phyloP scores from a whole-genome alignment of 2,888 invertebrate genomes.

The Tinea semifulvella region DNA sequence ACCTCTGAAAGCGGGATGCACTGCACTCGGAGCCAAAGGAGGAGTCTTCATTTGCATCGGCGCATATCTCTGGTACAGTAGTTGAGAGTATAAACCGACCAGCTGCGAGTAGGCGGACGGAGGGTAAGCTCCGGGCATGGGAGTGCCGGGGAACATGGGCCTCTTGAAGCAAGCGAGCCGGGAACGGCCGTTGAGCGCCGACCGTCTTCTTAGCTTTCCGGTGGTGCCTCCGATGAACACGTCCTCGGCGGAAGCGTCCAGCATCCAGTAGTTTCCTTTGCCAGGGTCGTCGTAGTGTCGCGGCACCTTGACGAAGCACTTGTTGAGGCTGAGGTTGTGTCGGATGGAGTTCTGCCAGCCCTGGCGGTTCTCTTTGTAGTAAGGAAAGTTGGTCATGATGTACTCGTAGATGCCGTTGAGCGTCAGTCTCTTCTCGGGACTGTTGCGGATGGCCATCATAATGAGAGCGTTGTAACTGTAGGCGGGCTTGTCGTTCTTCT shows the following conservation, averaged over 20 bases:
- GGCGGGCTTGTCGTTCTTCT: conserved; percentile 84
- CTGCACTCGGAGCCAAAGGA: conserved; percentile 57
- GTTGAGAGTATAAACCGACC: conserved; percentile 67
- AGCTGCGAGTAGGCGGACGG: conserved; percentile 66
- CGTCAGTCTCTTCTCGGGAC: conserved; percentile 84
- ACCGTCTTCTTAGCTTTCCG: conserved; percentile 89
- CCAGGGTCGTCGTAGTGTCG: conserved; percentile 95
- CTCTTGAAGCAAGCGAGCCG: conserved; percentile 91
- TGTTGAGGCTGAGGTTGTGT: conserved; percentile 91
- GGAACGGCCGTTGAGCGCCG: conserved; percentile 88
- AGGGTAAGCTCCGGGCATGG: conserved; percentile 67
- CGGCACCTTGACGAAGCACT: conserved; percentile 92
- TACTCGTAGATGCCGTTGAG: conserved; percentile 93
- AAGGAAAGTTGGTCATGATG: conserved; percentile 93
- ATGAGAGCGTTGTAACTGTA: conserved; percentile 95
- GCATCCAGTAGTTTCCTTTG: conserved; percentile 97
- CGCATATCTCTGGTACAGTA: conserved; percentile 74
- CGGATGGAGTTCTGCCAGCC: conserved; percentile 97
- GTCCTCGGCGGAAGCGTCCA: conserved; percentile 90
- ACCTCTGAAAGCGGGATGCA: conserved; percentile 60
- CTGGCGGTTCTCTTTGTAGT: conserved; percentile 91
- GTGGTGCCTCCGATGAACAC: conserved; percentile 94
- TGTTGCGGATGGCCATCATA: conserved; percentile 94
- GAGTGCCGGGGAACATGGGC: conserved; percentile 70
- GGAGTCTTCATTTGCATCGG: conserved; percentile 65